Evolutionary conservation across 2,113 vertebrate genomes (phyloP), one percentile per base, ranked within the genome.

Genomic region (Colius striatus): DNA sequence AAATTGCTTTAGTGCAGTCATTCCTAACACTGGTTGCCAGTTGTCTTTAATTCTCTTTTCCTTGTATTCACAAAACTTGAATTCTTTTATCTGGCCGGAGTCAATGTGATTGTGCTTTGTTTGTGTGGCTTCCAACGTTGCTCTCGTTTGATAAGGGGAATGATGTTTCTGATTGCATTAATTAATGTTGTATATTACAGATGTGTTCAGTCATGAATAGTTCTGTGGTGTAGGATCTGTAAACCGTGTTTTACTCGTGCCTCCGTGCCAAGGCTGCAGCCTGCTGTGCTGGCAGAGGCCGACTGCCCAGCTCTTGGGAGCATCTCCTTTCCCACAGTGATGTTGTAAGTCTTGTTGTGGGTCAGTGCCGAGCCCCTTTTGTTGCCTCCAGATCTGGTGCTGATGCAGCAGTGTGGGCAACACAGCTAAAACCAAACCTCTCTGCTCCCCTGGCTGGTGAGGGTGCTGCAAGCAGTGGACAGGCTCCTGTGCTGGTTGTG

Each of bases 81-180:
- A 0, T 34, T 89, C 22, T 84, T 34, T 30, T 2, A 13, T 30
- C 65, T 60, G 57, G 1, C 26, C 51, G 48, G 22, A 29, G 25
- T 58, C 66, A 3, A 9, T 1, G 1, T 19, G 30, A 18, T 45
- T 6, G 3, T 5, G 12, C 22, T 57, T 75, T 34, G 7, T 61
- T 90, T 58, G 9, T 0, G 0, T 3, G 45, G 10, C 16, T 82
- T 58, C 14, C 53, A 34, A 2, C 11, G 1, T 19, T 10, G 25
- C 8, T 57, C 5, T 1, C 7, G 19, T 63, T 43, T 27, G 32
- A 16, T 20, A 3, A 34, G 21, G 60, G 6, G 25, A 53, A 22
- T 3, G 4, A 21, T 21, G 36, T 5, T 74, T 38, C 48, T n/a
- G 25, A 2, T 22, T 9, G 60, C 11, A 2, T 13, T 60, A 23